Percentiles rank a stretch among this genome's conserved stretches.
Conservation (phyloP, 2,888 invertebrate species). For the Lasioglossum zephyrum region DNA sequence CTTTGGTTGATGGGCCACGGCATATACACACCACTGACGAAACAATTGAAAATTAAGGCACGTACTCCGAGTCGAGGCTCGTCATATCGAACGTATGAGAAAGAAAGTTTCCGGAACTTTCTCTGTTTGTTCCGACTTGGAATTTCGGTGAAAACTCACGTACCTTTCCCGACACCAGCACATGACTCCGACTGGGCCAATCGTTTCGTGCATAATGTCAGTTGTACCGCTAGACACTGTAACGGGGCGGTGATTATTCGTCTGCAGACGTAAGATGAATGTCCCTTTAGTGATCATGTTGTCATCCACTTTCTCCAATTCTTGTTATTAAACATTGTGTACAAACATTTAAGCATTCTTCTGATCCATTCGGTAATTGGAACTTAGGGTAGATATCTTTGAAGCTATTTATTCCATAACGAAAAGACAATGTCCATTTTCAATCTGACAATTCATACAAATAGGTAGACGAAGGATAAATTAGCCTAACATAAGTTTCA, state of each 20-base stretch:
- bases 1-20: slow-evolving; percentile 2
- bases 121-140: slow-evolving; percentile 57
- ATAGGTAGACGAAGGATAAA: not conserved
- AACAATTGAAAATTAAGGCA: slow-evolving; percentile 69
- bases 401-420: not conserved
- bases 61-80: slow-evolving; percentile 46
- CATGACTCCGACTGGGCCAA: slow-evolving; percentile 13
- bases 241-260: not conserved
- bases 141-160: slow-evolving; percentile 65
- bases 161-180: slow-evolving; percentile 1
- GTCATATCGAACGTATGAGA: slow-evolving; percentile 46
- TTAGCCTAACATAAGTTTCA: not conserved
- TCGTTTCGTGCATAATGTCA: not conserved
- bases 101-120: slow-evolving; percentile 68
- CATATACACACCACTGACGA: slow-evolving; percentile 5
- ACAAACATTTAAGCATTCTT: not conserved
- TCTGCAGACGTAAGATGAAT: not conserved
- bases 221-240: not conserved
- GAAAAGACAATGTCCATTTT: not conserved
- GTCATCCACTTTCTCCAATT: not conserved
- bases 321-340: not conserved
- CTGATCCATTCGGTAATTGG: not conserved
- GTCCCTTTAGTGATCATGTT: not conserved
- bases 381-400: not conserved
- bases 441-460: not conserved